Conservation (phyloP, 2,113 vertebrate species). For the Lampris megalopsis region DNA sequence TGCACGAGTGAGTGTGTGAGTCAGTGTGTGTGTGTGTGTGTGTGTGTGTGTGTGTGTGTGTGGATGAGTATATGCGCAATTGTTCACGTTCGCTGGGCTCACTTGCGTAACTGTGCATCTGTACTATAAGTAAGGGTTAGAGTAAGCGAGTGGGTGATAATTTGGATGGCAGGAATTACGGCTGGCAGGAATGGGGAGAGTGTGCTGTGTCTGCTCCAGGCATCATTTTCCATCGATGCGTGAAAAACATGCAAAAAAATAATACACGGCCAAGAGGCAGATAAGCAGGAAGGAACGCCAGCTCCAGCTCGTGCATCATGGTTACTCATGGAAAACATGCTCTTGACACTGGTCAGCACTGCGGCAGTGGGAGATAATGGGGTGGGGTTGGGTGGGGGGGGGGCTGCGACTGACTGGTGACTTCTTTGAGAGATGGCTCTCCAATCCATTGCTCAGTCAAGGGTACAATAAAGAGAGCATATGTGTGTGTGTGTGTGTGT, state of each 20-base stretch:
- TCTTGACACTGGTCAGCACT: not conserved
- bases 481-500: conserved; percentile 4
- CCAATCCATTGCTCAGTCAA: not conserved
- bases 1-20: not conserved
- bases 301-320: not conserved
- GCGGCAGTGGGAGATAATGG: not conserved
- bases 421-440: not conserved
- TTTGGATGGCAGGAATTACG: conserved; percentile 16
- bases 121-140: not conserved
- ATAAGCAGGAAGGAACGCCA: conserved; percentile 4
- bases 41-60: conserved; percentile 11
- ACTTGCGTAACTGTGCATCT: not conserved
- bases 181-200: not conserved
- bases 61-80: not conserved
- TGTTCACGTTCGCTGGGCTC: too few species aligned
- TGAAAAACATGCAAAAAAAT: conserved; percentile 13
- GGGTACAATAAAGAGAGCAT: not conserved
- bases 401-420: not conserved
- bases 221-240: conserved; percentile 6
- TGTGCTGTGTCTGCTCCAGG: not conserved
- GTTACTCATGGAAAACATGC: conserved; percentile 12
- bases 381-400: not conserved
- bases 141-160: conserved; percentile 18
- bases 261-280: conserved; percentile 12
- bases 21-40: not conserved